phyloP scores from a whole-genome alignment of 2,113 vertebrate genomes.

The Tenebrosternarchus preto region DNA sequence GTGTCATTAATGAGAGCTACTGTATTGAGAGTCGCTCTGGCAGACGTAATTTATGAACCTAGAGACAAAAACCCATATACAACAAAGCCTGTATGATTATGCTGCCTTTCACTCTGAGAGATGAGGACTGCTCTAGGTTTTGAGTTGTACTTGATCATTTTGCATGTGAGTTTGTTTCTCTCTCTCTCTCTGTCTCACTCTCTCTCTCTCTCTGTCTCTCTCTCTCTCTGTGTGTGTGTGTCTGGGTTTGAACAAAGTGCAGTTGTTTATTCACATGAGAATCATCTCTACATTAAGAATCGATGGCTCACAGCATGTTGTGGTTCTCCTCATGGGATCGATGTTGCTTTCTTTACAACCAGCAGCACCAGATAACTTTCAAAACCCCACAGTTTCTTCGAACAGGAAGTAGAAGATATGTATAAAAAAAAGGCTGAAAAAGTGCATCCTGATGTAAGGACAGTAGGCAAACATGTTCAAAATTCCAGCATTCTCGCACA shows the following conservation, averaged over 20 bases:
- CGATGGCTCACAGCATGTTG: slow-evolving; percentile 8
- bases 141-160: slow-evolving; percentile 7
- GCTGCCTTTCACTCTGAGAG: slow-evolving; percentile 9
- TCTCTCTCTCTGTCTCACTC: not conserved
- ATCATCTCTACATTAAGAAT: slow-evolving; percentile 22
- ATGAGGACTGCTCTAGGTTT: slow-evolving; percentile 9
- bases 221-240: not conserved
- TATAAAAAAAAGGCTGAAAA: too few species aligned
- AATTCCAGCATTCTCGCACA: too few species aligned
- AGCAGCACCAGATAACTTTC: too few species aligned
- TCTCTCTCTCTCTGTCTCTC: not conserved
- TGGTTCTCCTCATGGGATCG: not conserved
- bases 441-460: too few species aligned
- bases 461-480: too few species aligned
- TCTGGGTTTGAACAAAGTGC: too few species aligned
- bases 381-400: too few species aligned
- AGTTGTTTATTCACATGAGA: slow-evolving; percentile 3
- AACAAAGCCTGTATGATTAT: slow-evolving; percentile 33
- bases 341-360: too few species aligned
- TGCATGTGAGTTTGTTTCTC: not conserved
- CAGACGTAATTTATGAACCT: slow-evolving; percentile 46
- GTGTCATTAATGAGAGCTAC: slow-evolving; percentile 53
- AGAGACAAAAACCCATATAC: slow-evolving; percentile 30
- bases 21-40: slow-evolving; percentile 13
- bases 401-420: too few species aligned